Base-by-base conservation (phyloP, 2,797 vertebrate species). In the Tenualosa thibaudeaui region DNA sequence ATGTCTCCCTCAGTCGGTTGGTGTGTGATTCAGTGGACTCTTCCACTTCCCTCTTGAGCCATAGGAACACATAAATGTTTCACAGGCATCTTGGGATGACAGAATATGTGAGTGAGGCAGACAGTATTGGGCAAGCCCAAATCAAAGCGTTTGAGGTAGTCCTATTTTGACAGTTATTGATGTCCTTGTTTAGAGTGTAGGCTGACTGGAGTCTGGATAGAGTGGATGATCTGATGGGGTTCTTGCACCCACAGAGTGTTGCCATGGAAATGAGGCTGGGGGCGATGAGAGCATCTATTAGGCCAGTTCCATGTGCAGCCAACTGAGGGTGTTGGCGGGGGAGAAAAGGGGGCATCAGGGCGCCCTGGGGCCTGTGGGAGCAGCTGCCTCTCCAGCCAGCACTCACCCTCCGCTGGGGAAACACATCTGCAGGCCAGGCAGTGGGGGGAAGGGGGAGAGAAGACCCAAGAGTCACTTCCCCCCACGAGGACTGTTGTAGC, bases 241-340 rank as follows among this genome's bases (percentile, higher is more conserved):
- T 43, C 71, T 2, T 43, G 31, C 17, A 13, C 90, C 51, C 84
- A 88, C 88, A 87, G 53, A 8, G 10, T 84, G 94, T 95, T 94
- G 89, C 92, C 87, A 84, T 94, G 92, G 88, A 88, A 89, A 94
- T 89, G 17, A 78, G 85, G 89, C 91, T 0, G 2, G 81, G 90
- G 88, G 81, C 86, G 2, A 82, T 17, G 51, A 88, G 91, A 86
- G 90, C 91, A 90, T 93, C 89, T 89, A 93, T 93, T 91, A 92
- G 53, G 81, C 85, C 88, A 89, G 75, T 87, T 84, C 82, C 89
- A 89, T 92, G 91, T 91, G 92, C 87, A 89, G 83, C 85, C 88
- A 92, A 88, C 89, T 37, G 10, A 86, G 85, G 86, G 81, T 71
- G 85, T 68, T 56, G 15, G 49, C 15, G 82, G 54, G 71, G 60